These are phyloP conservation scores for Aphidius colemani DNA, from an alignment of 2,888 invertebrate species.

Conservation along the genomic window DNA sequence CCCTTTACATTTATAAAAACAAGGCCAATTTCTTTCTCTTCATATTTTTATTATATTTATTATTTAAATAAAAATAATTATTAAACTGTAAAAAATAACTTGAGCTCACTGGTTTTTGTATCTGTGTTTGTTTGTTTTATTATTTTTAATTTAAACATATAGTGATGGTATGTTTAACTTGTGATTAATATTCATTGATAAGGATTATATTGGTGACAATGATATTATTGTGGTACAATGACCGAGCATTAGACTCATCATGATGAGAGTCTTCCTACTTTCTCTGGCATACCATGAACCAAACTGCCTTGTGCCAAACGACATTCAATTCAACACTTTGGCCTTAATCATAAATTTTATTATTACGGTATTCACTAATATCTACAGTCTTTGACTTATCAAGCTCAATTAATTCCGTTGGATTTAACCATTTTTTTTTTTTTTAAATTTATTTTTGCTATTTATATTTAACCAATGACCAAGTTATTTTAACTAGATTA, in stretches of 20 bases:
- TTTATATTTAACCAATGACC: too few relatives aligned
- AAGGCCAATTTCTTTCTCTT: too few relatives aligned
- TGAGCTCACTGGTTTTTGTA: too few relatives aligned
- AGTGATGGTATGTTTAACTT: background rate
- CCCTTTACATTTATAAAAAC: too few relatives aligned
- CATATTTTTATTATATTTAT: too few relatives aligned
- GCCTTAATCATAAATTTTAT: conserved; percentile 5
- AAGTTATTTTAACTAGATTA: too few relatives aligned
- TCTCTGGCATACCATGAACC: conserved; percentile 13
- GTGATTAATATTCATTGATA: background rate
- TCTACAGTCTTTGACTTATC: background rate
- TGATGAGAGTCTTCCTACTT: background rate
- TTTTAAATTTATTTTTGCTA: too few relatives aligned
- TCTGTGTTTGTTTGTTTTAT: background rate
- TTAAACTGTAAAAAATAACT: too few relatives aligned
- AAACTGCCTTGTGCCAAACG: background rate
- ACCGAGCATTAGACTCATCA: background rate
- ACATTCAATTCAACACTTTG: too few relatives aligned
- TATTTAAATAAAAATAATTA: too few relatives aligned
- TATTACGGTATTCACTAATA: background rate
- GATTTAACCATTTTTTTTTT: too few relatives aligned
- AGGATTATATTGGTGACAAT: background rate
- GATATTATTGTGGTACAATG: background rate
- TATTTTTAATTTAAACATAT: background rate
- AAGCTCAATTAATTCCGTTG: too few relatives aligned